Conservation (phyloP, 1,140 invertebrate species). For the Delia radicum region DNA sequence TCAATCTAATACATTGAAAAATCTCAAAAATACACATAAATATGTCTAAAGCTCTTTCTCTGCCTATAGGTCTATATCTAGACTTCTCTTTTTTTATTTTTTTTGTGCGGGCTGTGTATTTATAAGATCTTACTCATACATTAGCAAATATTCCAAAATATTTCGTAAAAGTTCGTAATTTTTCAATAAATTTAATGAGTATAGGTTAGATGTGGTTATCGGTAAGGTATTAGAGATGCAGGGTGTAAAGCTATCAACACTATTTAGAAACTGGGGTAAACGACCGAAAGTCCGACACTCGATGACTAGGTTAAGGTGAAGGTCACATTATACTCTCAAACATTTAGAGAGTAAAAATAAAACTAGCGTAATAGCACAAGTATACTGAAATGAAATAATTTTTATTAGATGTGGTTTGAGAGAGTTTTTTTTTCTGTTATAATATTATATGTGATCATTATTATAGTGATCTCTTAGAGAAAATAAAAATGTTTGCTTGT, state of each 20-base stretch:
- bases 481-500: too few relatives aligned
- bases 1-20: background rate
- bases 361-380: background rate
- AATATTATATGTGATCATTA: background rate
- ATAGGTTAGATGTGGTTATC: too few relatives aligned
- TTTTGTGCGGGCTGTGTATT: background rate
- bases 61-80: background rate
- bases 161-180: background rate
- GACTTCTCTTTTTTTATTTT: background rate
- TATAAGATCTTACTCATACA: background rate
- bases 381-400: background rate
- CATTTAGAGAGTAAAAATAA: background rate
- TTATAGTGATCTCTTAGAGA: background rate
- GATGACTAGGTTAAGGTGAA: constrained; percentile 57
- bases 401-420: too few relatives aligned
- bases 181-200: background rate
- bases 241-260: background rate
- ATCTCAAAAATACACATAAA: too few relatives aligned
- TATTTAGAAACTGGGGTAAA: constrained; percentile 41
- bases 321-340: constrained; percentile 44
- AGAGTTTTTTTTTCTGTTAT: background rate
- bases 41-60: background rate
- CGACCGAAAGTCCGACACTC: constrained; percentile 54
- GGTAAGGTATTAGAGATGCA: too few relatives aligned
- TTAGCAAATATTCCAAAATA: background rate